Evolutionary conservation across 2,797 vertebrate genomes (phyloP).

Genomic region (Eupleurogrammus muticus): DNA sequence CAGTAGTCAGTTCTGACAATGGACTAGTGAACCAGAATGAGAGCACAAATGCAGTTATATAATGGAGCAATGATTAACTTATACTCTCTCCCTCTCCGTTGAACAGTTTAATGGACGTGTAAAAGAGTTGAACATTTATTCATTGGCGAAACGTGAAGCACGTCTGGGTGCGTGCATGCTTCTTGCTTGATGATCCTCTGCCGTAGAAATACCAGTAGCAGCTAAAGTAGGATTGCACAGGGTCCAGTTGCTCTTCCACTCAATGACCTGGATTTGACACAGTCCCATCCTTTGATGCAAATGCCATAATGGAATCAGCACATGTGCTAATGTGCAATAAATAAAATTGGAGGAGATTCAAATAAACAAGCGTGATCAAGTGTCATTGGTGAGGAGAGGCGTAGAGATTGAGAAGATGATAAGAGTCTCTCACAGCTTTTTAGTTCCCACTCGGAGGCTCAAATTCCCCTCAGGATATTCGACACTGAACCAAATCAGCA

Average conservation of each 20-base stretch:
- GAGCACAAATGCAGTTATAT: conserved; percentile 57
- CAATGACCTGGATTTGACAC: conserved; percentile 24
- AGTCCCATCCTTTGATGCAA: neutral
- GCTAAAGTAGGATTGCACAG: neutral
- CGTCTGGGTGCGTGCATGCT: neutral
- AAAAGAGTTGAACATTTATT: conserved; percentile 2
- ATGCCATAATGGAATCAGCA: neutral
- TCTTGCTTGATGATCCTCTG: neutral
- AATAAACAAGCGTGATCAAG: conserved; percentile 29
- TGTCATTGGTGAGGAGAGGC: conserved; percentile 2
- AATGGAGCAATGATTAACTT: conserved; percentile 40
- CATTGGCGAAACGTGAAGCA: neutral
- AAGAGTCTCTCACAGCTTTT: conserved; percentile 29
- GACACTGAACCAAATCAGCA: conserved; percentile 18
- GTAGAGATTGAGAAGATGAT: conserved; percentile 17
- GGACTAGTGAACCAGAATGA: conserved; percentile 59
- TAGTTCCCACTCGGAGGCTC: conserved; percentile 24
- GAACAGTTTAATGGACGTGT: neutral
- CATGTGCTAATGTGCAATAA: conserved; percentile 19
- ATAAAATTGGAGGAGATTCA: conserved; percentile 28
- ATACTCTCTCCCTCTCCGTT: neutral
- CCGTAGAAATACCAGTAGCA: neutral
- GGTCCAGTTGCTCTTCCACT: conserved; percentile 7
- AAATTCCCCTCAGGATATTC: conserved; percentile 24
- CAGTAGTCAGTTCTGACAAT: conserved; percentile 45